Percentiles rank a stretch among this genome's conserved stretches.
phyloP scores from a whole-genome alignment of 2,888 invertebrate genomes.

The Trilocha varians region DNA sequence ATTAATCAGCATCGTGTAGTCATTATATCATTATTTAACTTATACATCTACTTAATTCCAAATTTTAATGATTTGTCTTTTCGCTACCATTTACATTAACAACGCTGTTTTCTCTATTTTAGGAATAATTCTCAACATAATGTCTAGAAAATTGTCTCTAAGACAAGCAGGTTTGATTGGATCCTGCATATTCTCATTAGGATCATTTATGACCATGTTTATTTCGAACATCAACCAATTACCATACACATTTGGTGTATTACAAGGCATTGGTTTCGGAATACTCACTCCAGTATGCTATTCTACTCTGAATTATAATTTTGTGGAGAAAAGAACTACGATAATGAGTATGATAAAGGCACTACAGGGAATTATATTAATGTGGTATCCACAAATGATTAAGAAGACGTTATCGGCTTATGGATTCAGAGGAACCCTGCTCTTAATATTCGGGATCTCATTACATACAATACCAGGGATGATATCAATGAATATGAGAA shows the following conservation, averaged over 20 bases:
- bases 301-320: constrained; percentile 76
- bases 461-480: constrained; percentile 74
- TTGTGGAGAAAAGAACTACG: constrained; percentile 71
- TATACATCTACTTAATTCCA: not conserved
- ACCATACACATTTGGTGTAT: constrained; percentile 68
- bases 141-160: constrained; percentile 67
- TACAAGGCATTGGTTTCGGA: constrained; percentile 77
- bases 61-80: no score
- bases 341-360: constrained; percentile 77
- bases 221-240: constrained; percentile 71
- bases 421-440: constrained; percentile 76
- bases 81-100: no score
- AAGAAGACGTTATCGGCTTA: constrained; percentile 63
- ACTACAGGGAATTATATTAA: constrained; percentile 69
- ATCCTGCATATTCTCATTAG: constrained; percentile 59
- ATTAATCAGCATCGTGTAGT: not conserved
- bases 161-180: constrained; percentile 73
- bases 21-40: not conserved
- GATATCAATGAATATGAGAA: constrained; percentile 64
- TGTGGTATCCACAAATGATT: constrained; percentile 73
- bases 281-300: constrained; percentile 76
- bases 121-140: constrained; percentile 75
- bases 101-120: constrained; percentile 27
- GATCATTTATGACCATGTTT: constrained; percentile 68
- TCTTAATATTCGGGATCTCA: constrained; percentile 73